These are phyloP conservation scores for Aotus griseimembra DNA, from an alignment of 2,797 vertebrate genomes.

Conservation along the genomic window DNA sequence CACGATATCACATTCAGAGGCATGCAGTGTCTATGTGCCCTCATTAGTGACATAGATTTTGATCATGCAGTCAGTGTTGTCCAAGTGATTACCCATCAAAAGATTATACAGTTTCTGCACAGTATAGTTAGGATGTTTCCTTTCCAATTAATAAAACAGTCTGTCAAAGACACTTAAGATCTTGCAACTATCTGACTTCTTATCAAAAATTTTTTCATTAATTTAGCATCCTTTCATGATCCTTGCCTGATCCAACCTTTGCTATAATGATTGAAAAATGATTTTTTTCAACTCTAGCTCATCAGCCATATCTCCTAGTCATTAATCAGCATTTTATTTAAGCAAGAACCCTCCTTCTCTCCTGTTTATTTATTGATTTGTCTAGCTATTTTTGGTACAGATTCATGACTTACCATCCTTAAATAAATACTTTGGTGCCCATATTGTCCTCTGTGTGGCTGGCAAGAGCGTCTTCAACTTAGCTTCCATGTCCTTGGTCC, in stretches of 20 bases:
- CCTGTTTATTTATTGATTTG: not conserved
- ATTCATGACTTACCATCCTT: not conserved
- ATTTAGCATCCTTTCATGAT: not conserved
- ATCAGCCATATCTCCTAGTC: not conserved
- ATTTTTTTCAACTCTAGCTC: not conserved
- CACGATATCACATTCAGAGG: not conserved
- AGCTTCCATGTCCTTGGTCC: not conserved
- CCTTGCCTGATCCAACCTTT: not conserved
- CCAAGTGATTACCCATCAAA: not conserved
- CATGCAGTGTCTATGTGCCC: not conserved
- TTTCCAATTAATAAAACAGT: not conserved
- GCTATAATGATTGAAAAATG: conserved; percentile 9
- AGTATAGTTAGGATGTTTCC: not conserved
- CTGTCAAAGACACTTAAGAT: not conserved
- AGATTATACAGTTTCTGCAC: not conserved
- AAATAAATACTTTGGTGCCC: not conserved
- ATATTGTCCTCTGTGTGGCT: not conserved
- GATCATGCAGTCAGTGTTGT: not conserved
- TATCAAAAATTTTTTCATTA: not conserved
- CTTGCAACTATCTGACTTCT: not conserved
- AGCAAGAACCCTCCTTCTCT: not conserved
- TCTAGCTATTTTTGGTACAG: not conserved
- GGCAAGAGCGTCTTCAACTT: not conserved
- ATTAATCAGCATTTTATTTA: not conserved
- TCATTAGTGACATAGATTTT: not conserved